Evolutionary conservation across 2,113 vertebrate species (phyloP), one percentile per base, ranked within the genome.

Genomic region (Aplodontia rufa): DNA sequence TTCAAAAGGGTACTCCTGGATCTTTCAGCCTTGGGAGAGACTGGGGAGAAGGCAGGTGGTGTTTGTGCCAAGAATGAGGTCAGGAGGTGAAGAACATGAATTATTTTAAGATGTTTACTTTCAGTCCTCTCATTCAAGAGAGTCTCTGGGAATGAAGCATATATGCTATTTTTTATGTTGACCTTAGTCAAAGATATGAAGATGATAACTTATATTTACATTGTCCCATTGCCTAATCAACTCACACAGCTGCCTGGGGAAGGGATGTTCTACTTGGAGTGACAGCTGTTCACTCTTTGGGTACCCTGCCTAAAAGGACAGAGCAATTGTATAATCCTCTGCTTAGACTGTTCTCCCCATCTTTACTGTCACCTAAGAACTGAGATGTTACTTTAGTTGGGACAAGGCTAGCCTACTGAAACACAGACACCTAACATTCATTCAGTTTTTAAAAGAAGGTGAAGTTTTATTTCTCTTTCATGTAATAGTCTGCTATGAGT

Each of bases 41-140:
- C 69, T 93, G 62, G 35, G 45, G 6, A 72, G 37, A 64, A 75
- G 35, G 30, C 55, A 16, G 12, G 20, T 80, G 62, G 16, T 3
- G 3, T 69, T 87, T 53, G 10, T 69, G 42, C 42, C 12, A 84
- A 91, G 49, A 91, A 94, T 69, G 84, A 85, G 78, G 30, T 75
- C 49, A 47, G 42, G 58, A 94, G 32, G 42, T 30, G 16, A 84
- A 88, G 84, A 91, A 88, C 62, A n/a, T 82, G 37, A 84, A 26
- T 60, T 69, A 88, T 74, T 95, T 94, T 74, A 95, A 93, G 78
- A 91, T 68, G 30, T 37, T 85, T 84, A 62, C 83, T 69, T 91
- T 95, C 84, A 84, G 30, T 45, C 66, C 35, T 87, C 42, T 75
- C 32, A 84, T 74, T 84, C 68, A 74, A 88, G 47, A 93, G 47